Percentiles rank a stretch among this genome's conserved stretches.
These are phyloP conservation scores for Gymnocheta viridis DNA, from an alignment of 2,888 invertebrate genomes.

Conservation along the genomic window DNA sequence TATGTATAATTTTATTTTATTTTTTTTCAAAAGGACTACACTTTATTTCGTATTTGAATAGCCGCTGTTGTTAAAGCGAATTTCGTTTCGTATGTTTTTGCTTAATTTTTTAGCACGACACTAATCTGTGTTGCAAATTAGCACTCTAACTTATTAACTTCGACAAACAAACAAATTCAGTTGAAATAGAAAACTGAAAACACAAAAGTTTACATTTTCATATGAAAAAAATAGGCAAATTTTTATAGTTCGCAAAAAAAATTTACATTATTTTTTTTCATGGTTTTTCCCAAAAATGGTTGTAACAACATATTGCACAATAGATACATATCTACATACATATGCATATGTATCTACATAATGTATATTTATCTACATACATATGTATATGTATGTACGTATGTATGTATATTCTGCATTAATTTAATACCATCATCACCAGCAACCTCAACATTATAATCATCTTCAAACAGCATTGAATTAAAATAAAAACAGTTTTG, in stretches of 20 bases:
- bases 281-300: constrained; percentile 75
- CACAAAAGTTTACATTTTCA: constrained; percentile 11
- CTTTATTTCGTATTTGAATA: constrained; percentile 27
- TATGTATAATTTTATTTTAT: neutral
- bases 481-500: constrained; percentile 33
- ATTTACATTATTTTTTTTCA: neutral
- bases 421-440: constrained; percentile 62
- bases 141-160: constrained; percentile 71
- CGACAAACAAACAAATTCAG: constrained; percentile 38
- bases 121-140: constrained; percentile 60
- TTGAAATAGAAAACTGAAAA: constrained; percentile 22
- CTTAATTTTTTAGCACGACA: constrained; percentile 64
- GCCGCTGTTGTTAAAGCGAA: constrained; percentile 2
- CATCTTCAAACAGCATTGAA: constrained; percentile 58
- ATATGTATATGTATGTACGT: too few species aligned
- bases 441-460: constrained; percentile 21
- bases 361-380: too few species aligned
- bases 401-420: constrained; percentile 61
- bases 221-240: constrained; percentile 26
- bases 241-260: constrained; percentile 54
- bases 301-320: constrained; percentile 75
- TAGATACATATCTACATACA: too few species aligned
- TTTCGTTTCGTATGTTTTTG: constrained; percentile 33
- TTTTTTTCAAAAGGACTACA: constrained; percentile 33
- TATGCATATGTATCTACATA: too few species aligned